Conservation (phyloP, 2,888 invertebrate species). For the Anagyrus pseudococci region DNA sequence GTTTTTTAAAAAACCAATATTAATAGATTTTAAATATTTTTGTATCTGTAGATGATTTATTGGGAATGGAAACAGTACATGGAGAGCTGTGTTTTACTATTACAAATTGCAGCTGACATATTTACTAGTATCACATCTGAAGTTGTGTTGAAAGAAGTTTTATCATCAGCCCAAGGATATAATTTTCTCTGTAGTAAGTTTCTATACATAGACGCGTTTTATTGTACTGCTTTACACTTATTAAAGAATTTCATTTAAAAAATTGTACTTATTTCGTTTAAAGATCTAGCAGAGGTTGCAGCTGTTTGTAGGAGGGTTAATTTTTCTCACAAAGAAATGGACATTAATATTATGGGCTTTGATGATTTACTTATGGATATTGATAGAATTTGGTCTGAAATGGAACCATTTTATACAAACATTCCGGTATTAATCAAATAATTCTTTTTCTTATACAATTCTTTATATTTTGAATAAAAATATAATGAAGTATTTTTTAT, state of each 20-base stretch:
- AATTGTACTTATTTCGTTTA: slow-evolving; percentile 5
- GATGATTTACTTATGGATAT: slow-evolving; percentile 60
- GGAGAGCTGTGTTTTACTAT: slow-evolving; percentile 64
- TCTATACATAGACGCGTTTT: background rate
- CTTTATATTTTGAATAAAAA: background rate
- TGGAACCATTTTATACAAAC: slow-evolving; percentile 60
- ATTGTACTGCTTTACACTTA: background rate
- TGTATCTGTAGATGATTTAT: slow-evolving; percentile 52
- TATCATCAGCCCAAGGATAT: slow-evolving; percentile 64
- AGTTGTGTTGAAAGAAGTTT: slow-evolving; percentile 65
- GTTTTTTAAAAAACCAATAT: background rate
- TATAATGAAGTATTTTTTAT: slow-evolving; percentile 12
- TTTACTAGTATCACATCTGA: slow-evolving; percentile 66
- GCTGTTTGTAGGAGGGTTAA: slow-evolving; percentile 61
- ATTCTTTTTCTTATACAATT: background rate
- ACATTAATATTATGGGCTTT: slow-evolving; percentile 59
- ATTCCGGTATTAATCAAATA: slow-evolving; percentile 53
- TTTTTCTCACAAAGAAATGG: slow-evolving; percentile 61
- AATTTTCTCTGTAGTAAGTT: slow-evolving; percentile 65
- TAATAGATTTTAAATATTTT: slow-evolving; percentile 15
- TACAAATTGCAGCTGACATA: slow-evolving; percentile 65
- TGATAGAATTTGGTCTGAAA: slow-evolving; percentile 61
- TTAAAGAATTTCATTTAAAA: slow-evolving; percentile 5
- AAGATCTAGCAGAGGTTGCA: slow-evolving; percentile 63
- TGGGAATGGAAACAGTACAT: slow-evolving; percentile 62